Conservation (phyloP, 2,797 vertebrate genomes). For the Gila robusta region DNA sequence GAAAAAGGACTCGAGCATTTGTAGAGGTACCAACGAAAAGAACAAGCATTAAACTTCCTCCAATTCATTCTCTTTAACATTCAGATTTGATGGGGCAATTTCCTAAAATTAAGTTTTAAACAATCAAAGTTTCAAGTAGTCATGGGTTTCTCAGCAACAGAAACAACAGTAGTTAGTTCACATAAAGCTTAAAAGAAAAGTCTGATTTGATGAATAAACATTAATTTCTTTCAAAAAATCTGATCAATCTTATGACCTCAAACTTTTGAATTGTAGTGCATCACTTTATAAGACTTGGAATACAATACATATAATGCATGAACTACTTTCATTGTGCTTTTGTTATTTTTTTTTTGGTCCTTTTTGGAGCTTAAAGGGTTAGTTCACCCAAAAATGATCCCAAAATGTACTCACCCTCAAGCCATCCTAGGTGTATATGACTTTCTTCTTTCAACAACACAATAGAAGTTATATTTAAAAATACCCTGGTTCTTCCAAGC, state of each 20-base stretch:
- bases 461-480: no score
- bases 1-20: neutral
- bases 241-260: neutral
- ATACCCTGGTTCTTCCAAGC: no score
- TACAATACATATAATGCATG: neutral
- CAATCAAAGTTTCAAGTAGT: slow-evolving; percentile 40
- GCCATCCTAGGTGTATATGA: no score
- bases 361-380: neutral
- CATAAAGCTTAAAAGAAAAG: neutral
- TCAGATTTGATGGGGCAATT: slow-evolving; percentile 24
- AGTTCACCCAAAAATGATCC: no score
- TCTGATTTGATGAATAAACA: neutral
- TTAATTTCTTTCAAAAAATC: neutral
- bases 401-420: no score
- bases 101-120: slow-evolving; percentile 25
- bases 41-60: slow-evolving; percentile 37
- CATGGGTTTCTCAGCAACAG: slow-evolving; percentile 3
- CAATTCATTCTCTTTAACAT: slow-evolving; percentile 37
- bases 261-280: neutral
- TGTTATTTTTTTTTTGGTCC: neutral
- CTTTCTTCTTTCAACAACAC: no score
- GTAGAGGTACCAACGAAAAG: slow-evolving; percentile 53
- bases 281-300: neutral
- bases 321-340: neutral
- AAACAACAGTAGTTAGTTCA: neutral